These are phyloP conservation scores for Dendrocopos noguchii DNA, from an alignment of 2,113 vertebrate genomes.

Conservation along the genomic window DNA sequence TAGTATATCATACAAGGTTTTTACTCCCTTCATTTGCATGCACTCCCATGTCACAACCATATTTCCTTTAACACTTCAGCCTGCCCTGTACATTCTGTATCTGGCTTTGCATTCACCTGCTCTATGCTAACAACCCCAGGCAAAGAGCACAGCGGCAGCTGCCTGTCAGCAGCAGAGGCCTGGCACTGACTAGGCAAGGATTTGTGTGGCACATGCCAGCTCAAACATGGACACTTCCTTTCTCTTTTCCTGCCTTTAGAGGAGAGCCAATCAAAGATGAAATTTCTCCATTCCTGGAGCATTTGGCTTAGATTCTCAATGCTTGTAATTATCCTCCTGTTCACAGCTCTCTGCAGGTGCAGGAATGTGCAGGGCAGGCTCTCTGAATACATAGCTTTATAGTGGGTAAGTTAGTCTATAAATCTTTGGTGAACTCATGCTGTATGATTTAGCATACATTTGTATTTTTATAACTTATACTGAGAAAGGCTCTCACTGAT, in stretches of 20 bases:
- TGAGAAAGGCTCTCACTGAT: background rate
- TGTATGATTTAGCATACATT: background rate
- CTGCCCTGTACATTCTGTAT: background rate
- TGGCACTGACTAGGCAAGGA: background rate
- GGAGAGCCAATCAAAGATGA: conserved; percentile 37
- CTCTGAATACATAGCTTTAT: background rate
- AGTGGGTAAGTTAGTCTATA: background rate
- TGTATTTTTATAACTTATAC: background rate
- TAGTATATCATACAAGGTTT: background rate
- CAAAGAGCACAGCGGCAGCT: background rate
- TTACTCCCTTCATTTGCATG: background rate
- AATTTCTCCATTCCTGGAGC: conserved; percentile 55
- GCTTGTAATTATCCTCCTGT: conserved; percentile 21
- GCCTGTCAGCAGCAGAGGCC: conserved; percentile 26
- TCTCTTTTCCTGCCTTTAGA: conserved; percentile 54
- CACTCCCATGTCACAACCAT: background rate
- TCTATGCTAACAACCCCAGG: conserved; percentile 14
- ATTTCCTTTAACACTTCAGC: conserved; percentile 18
- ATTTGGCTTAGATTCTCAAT: conserved; percentile 34
- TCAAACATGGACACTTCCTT: conserved; percentile 62
- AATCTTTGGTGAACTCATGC: background rate
- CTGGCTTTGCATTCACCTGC: background rate
- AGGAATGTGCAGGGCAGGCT: conserved; percentile 20
- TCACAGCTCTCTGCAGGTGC: conserved; percentile 59
- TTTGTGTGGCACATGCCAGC: conserved; percentile 43